phyloP scores from a whole-genome alignment of 2,888 invertebrate species.

The Cremastinae sp. region DNA sequence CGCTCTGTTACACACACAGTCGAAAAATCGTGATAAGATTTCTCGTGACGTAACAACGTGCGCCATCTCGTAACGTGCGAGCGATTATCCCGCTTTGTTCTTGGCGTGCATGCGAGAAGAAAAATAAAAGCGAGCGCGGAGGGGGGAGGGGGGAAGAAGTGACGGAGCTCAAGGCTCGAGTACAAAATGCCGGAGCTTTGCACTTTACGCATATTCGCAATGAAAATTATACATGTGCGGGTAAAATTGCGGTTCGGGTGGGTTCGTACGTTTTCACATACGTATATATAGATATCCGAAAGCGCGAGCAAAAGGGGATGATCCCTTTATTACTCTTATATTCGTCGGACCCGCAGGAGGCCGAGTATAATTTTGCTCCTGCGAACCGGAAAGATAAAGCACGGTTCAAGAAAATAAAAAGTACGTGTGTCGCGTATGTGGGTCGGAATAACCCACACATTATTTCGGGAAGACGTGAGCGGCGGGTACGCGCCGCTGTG shows the following conservation, averaged over 20 bases:
- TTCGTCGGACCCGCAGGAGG: slow-evolving; percentile 24
- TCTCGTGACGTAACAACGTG: too few relatives aligned
- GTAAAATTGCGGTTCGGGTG: neutral
- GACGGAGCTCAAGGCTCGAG: slow-evolving; percentile 1
- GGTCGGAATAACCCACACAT: slow-evolving; percentile 28
- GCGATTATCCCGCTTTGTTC: too few relatives aligned
- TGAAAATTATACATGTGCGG: neutral
- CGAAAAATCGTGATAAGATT: too few relatives aligned
- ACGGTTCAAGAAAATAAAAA: slow-evolving; percentile 52
- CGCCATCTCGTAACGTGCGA: too few relatives aligned
- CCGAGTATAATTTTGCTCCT: slow-evolving; percentile 55
- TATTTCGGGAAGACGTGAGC: slow-evolving; percentile 8
- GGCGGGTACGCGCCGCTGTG: slow-evolving; percentile 18
- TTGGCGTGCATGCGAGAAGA: neutral
- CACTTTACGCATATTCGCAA: neutral
- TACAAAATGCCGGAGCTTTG: neutral
- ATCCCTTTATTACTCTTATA: slow-evolving; percentile 32
- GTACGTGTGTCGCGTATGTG: neutral
- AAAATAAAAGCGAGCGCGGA: slow-evolving; percentile 11
- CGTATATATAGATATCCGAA: slow-evolving; percentile 9
- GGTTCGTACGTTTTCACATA: neutral
- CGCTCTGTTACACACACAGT: too few relatives aligned
- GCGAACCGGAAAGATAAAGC: slow-evolving; percentile 59
- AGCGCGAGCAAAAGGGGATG: slow-evolving; percentile 26
- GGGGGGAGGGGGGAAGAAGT: neutral